A percentile compares a stretch with the other conserved stretches of the same genome.
phyloP scores from a whole-genome alignment of 2,797 vertebrate genomes.

The Emys orbicularis region DNA sequence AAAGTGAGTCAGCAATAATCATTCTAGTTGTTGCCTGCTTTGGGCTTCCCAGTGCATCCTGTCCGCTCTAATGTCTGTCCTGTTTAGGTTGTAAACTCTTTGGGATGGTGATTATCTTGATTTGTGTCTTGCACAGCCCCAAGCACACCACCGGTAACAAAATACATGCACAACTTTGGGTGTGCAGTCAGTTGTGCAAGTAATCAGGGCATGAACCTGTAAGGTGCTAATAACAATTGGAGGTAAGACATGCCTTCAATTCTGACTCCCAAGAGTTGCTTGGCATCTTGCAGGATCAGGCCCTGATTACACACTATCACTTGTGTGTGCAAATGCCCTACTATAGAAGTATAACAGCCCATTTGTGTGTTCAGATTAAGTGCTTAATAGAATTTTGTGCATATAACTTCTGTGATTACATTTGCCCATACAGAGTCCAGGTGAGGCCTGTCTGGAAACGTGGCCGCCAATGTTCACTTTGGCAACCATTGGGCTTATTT shows the following conservation, averaged over 20 bases:
- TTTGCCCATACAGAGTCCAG: accelerated
- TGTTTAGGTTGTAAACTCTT: background rate
- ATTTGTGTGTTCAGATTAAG: background rate
- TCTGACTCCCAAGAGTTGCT: background rate
- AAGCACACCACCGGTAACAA: accelerated
- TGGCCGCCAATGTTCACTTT: accelerated
- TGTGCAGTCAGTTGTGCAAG: background rate
- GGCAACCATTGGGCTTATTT: background rate
- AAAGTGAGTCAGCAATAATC: background rate
- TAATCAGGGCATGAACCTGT: accelerated
- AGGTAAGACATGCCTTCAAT: background rate
- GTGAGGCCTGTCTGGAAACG: accelerated
- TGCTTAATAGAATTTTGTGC: accelerated
- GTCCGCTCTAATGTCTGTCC: background rate
- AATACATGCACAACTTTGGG: background rate
- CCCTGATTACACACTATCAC: background rate
- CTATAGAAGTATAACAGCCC: background rate
- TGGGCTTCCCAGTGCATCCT: accelerated
- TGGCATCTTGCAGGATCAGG: background rate
- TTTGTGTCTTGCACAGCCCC: background rate
- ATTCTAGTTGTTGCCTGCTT: background rate
- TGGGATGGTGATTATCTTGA: accelerated
- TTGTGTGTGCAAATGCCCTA: background rate
- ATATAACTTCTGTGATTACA: accelerated
- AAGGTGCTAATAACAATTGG: background rate